Percentiles rank a stretch among this genome's conserved stretches.
Conservation (phyloP, 2,113 vertebrate genomes). For the Nycticryphes semicollaris region DNA sequence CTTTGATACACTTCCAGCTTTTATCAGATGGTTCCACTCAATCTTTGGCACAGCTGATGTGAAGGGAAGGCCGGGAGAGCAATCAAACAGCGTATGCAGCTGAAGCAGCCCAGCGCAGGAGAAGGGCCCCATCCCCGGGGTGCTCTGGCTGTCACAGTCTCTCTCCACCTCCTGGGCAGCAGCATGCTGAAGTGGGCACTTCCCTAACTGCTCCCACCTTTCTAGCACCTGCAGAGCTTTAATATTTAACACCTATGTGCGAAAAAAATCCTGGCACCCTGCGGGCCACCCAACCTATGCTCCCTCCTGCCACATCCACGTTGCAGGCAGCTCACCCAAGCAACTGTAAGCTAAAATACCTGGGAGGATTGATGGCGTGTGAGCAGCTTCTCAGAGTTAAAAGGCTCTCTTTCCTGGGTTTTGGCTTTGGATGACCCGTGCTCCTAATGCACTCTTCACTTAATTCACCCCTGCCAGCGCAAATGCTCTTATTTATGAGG, state of each 20-base stretch:
- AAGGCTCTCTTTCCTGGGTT: background rate
- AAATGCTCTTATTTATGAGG: conserved; percentile 34
- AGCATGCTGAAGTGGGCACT: background rate
- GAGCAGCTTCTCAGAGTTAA: background rate
- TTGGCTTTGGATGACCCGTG: background rate
- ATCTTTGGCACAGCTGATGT: background rate
- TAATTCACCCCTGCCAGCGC: conserved; percentile 26
- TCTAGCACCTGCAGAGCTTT: background rate
- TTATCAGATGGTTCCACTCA: conserved; percentile 66
- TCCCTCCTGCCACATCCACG: background rate
- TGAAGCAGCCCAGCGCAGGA: background rate
- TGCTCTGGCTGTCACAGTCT: background rate
- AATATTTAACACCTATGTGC: rapidly evolving
- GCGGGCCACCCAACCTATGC: rapidly evolving
- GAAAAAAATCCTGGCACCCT: background rate
- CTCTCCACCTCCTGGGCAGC: background rate
- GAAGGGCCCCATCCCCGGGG: background rate
- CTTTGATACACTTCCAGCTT: conserved; percentile 45
- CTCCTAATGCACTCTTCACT: conserved; percentile 48
- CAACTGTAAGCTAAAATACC: background rate
- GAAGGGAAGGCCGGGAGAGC: background rate
- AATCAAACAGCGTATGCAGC: background rate
- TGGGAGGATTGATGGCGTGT: background rate
- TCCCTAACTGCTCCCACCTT: background rate
- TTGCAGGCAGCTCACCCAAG: background rate